Percentiles rank a stretch among this genome's conserved stretches.
These are phyloP conservation scores for Epizoanthus rinbou DNA, from an alignment of 92 coral and sea anemone species.

Conservation along the genomic window DNA sequence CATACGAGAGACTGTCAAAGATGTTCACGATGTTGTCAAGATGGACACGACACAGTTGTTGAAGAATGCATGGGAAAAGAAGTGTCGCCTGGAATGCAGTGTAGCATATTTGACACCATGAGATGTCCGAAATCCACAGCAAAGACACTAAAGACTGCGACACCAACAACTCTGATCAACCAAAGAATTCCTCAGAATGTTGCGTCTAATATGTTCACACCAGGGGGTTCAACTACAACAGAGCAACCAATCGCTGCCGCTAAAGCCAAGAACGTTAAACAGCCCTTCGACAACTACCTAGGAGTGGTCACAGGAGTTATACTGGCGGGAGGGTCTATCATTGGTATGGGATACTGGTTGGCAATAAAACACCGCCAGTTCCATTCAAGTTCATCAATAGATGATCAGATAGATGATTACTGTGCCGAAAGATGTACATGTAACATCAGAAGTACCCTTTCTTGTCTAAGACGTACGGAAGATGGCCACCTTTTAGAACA, in stretches of 20 bases:
- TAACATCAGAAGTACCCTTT: background rate
- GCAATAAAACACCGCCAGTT: background rate
- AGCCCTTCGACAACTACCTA: background rate
- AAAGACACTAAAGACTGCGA: too few relatives aligned
- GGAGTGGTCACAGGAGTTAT: background rate
- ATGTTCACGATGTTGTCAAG: conserved; percentile 14
- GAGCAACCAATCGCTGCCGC: background rate
- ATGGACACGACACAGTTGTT: background rate
- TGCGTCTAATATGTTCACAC: background rate
- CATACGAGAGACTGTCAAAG: conserved; percentile 58
- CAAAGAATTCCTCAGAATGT: background rate
- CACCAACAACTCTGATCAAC: background rate
- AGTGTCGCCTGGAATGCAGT: background rate
- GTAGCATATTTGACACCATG: background rate
- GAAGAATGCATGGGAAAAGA: background rate
- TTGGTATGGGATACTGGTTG: background rate
- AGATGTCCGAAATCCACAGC: conserved; percentile 8
- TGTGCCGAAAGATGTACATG: background rate
- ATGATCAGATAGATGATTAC: background rate
- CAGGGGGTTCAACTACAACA: background rate
- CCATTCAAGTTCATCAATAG: background rate
- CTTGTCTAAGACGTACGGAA: background rate
- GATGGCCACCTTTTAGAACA: background rate
- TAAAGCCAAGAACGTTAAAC: background rate
- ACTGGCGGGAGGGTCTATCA: background rate